Percentiles rank a stretch among this genome's conserved stretches.
Evolutionary conservation across 2,113 vertebrate genomes (phyloP).

Genomic region (Toxotes chatareus): DNA sequence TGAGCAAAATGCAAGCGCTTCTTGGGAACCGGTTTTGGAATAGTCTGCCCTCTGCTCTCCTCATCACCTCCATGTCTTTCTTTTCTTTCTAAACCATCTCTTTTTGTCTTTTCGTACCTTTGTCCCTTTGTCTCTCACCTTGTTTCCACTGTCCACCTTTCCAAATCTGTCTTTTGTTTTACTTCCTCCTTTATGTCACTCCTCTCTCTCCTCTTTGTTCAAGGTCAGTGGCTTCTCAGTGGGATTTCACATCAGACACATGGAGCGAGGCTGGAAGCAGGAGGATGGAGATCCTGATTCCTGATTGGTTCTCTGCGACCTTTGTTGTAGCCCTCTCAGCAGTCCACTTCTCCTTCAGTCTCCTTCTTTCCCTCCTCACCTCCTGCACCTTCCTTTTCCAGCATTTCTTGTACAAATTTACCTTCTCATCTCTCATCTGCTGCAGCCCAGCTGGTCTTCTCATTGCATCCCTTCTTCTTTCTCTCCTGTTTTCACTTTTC

Average conservation of each 20-base stretch:
- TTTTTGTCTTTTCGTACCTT: neutral
- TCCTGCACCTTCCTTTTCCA: neutral
- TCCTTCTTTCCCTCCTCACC: neutral
- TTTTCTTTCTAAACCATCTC: neutral
- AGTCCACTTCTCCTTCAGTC: slow-evolving; percentile 3
- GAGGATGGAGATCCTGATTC: slow-evolving; percentile 21
- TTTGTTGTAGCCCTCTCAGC: slow-evolving; percentile 43
- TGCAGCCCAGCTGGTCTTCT: neutral
- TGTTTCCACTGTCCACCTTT: neutral
- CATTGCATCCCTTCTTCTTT: neutral
- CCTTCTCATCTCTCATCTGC: slow-evolving; percentile 12
- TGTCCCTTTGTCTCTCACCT: neutral
- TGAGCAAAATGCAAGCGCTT: neutral
- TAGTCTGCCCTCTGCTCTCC: no score
- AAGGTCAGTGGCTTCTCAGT: slow-evolving; percentile 49
- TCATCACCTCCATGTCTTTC: neutral
- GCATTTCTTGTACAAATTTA: neutral
- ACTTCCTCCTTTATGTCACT: neutral
- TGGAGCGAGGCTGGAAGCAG: slow-evolving; percentile 8
- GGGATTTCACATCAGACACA: slow-evolving; percentile 53
- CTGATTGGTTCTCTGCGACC: slow-evolving; percentile 40
- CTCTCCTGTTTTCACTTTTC: neutral
- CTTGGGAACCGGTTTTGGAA: neutral
- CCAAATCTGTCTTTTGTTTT: neutral
- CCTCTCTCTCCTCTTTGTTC: slow-evolving; percentile 38